A percentile compares a stretch with the other conserved stretches of the same genome.
Conservation (phyloP, 2,888 invertebrate species). For the Heliconius cydno region DNA sequence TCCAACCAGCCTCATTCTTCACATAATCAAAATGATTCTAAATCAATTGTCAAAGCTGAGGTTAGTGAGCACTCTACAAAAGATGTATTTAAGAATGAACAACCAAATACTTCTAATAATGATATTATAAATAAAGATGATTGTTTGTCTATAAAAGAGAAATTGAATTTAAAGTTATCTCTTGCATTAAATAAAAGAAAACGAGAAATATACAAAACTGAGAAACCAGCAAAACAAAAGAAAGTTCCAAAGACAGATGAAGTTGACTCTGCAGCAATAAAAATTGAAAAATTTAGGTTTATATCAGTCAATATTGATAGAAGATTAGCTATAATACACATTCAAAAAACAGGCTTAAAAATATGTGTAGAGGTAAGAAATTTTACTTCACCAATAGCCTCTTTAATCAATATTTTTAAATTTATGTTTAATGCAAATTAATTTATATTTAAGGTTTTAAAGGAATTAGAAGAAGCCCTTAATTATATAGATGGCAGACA, state of each 20-base stretch:
- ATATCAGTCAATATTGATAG: constrained; percentile 65
- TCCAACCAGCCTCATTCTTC: constrained; percentile 44
- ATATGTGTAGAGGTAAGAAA: constrained; percentile 66
- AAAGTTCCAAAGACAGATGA: constrained; percentile 58
- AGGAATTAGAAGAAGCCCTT: constrained; percentile 88
- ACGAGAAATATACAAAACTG: constrained; percentile 64
- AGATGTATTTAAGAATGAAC: constrained; percentile 58
- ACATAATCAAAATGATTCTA: constrained; percentile 48
- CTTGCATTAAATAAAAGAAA: constrained; percentile 77
- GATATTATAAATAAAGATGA: constrained; percentile 75
- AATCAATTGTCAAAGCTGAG: constrained; percentile 50
- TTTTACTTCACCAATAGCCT: constrained; percentile 22
- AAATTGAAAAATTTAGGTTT: constrained; percentile 58
- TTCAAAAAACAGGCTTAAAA: constrained; percentile 61
- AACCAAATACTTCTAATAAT: constrained; percentile 49
- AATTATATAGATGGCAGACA: constrained; percentile 66
- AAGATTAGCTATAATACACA: constrained; percentile 70
- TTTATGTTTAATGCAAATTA: neutral
- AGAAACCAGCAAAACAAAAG: constrained; percentile 70
- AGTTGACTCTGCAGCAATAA: constrained; percentile 33
- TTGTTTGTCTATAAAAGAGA: constrained; percentile 75
- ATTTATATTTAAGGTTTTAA: constrained; percentile 85
- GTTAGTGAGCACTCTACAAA: constrained; percentile 33
- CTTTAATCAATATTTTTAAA: neutral
- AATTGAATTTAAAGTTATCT: constrained; percentile 74